Base-by-base conservation (phyloP, 2,888 invertebrate genomes). In the Antheraea yamamai region DNA sequence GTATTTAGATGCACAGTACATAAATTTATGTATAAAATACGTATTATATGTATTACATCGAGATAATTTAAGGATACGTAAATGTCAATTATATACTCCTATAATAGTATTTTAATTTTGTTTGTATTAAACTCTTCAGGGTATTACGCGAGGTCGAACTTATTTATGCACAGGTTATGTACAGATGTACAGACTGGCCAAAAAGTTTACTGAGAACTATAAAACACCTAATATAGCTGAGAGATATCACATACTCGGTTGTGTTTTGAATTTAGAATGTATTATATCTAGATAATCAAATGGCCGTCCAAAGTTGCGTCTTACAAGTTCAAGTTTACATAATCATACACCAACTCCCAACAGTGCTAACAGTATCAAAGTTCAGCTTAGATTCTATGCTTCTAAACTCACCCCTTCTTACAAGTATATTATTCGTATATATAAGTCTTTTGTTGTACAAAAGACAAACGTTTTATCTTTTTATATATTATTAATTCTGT, bases 351-450 rank as follows among this genome's bases (percentile, higher is more conserved):
- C 70, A 70, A 70, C 7, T n/a, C 70, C 68, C 70, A 39, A 70
- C 20, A 20, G 58, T 23, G 39, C 35, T 61, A 61, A 73, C 39
- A 58, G 61, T 73, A 39, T 52, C 73, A 73, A 61, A 58, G 64
- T 73, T 73, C 39, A 30, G n/a, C 55, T 55, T 73, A 73, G 39
- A 52, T 73, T 73, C 51, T 73, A 30, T n/a, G 51, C 55, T 30
- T 20, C 70, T 70, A 18, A 20, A 39, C n/a, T 70, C 39, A 70
- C 35, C 70, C n/a, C 70, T 70, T 30, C 30, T 61, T 68, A 68
- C 20, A 68, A 68, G 4, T 66, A 26, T 30, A 12, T 70, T 20
- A 20, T 70, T 70, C n/a, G 26, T 64, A 6, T 64, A 61, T 20
- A 23, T 23, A 66, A 0, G 16, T 18, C 14, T 66, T 14, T 26